Conservation (phyloP, 2,797 vertebrate genomes). For the Pyrocephalus nanus region DNA sequence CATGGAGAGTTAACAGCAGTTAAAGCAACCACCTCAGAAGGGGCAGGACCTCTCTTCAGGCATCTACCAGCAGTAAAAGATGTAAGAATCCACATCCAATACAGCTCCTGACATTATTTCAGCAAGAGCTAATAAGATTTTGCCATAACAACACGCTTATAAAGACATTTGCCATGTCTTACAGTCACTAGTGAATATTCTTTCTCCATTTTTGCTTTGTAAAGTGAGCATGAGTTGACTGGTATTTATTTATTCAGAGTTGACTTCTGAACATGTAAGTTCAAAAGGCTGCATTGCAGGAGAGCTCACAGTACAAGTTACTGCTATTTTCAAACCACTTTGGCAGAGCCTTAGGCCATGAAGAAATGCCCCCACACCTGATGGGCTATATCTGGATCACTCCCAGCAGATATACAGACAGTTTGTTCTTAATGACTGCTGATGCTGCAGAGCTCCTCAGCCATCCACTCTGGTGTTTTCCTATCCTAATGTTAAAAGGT, state of each 20-base stretch:
- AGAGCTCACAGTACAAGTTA: not conserved
- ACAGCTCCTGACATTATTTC: not conserved
- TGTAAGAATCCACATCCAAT: not conserved
- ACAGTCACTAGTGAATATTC: not conserved
- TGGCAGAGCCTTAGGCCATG: not conserved
- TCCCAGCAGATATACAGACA: not conserved
- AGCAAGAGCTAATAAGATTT: not conserved
- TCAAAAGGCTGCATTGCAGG: conserved; percentile 1
- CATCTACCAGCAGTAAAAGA: not conserved
- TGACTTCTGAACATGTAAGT: not conserved
- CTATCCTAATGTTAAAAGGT: not conserved
- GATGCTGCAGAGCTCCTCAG: not conserved
- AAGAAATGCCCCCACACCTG: not conserved
- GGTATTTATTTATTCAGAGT: not conserved
- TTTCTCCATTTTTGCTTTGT: not conserved
- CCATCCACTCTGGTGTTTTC: not conserved
- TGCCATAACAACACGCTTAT: not conserved
- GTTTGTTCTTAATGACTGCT: not conserved
- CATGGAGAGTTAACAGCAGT: not conserved
- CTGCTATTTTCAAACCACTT: not conserved
- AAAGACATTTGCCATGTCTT: not conserved
- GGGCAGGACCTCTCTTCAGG: conserved; percentile 1
- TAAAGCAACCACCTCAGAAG: not conserved
- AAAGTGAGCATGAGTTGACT: not conserved
- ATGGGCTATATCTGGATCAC: not conserved